Base-by-base conservation (phyloP, 2,888 invertebrate species). In the Slavum lentiscoides region DNA sequence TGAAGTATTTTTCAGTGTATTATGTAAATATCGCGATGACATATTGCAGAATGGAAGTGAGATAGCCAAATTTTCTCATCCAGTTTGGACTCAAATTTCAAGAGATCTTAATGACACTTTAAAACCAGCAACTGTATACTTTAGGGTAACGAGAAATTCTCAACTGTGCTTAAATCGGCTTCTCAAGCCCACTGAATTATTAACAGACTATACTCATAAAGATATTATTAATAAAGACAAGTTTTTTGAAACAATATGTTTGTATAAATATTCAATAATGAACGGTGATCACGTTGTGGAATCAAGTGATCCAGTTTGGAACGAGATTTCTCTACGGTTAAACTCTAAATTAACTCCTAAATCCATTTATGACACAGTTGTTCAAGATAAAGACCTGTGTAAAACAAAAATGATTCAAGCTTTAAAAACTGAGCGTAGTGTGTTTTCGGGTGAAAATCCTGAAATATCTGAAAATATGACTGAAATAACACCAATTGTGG, bases 181-280 rank as follows among this genome's bases (percentile, higher is more conserved):
- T 23, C 37, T 80, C 2, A 80, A 72, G 13, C 72, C 70, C 13
- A 13, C 68, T 70, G 69, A 39, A 58, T 53, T 30, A 64, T 80
- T 55, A n/a, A 62, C 23, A 62, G 77, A 77, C 7, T 53, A 37
- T 15, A 30, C 19, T 53, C 49, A n/a, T 17, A 77, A 77, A 64
- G 64, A 62, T 55, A 72, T 17, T n/a, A 43, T 72, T 23, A 43
- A 62, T n/a, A 80, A 72, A 64, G 80, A 70, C 3, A 58, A 72
- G 4, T 80, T 80, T 64, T 72, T 80, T 43, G 80, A 80, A 66
- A 80, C 72, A 5, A 80, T 80, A 64, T 66, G 72, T 13, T 80
- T 80, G 43, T 80, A 80, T 64, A 80, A 80, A 80, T 80, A 80
- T 72, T 80, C 80, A 58, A 80, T 80, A 58, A 72, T 80, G 80